Evolutionary conservation across 1,140 invertebrate genomes (phyloP), one percentile per base, ranked within the genome.

Genomic region (Orchestia grillus): DNA sequence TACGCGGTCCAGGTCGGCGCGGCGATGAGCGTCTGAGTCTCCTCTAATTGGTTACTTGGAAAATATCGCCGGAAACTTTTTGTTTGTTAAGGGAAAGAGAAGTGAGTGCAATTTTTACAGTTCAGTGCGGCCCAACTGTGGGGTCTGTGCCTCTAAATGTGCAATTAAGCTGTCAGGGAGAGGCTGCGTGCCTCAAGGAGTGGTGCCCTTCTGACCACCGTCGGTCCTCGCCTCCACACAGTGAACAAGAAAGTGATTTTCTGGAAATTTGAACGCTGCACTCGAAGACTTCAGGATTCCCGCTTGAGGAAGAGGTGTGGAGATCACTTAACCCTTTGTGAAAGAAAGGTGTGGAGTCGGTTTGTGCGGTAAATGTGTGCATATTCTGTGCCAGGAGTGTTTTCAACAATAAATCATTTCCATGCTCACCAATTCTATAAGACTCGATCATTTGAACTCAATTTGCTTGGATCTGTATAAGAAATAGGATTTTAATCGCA

Each of bases 71-170:
- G 88, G 88, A 90, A 90, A 90, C 41, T 90, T 90, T 90, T 90
- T 90, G 88, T 90, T 90, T 90, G 88, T 90, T 90, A 90, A 90
- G 88, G 88, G 88, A 90, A 90, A 90, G 88, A 90, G 42, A 44
- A 44, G 43, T 44, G 88, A 90, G 88, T 90, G 88, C 43, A 90
- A 90, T 90, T 90, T 90, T 90, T 90, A 90, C 88, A 90, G 88
- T 90, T 90, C 88, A 42, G 88, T 16, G 88, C 88, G 43, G 88
- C 41, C 88, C n/a, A 90, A 90, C 41, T 90, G 88, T 90, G 88
- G 88, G 88, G 88, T 90, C 88, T 90, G 88, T 15, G 15, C 41
- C 15, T 90, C 88, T 90, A 90, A 90, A 90, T 41, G 43, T 90
- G 88, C 43, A 41, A 90, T 90, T 90, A 90, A 42, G 43, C 43